These are phyloP conservation scores for Bujurquina vittata DNA, from an alignment of 2,113 vertebrate genomes.

Conservation along the genomic window DNA sequence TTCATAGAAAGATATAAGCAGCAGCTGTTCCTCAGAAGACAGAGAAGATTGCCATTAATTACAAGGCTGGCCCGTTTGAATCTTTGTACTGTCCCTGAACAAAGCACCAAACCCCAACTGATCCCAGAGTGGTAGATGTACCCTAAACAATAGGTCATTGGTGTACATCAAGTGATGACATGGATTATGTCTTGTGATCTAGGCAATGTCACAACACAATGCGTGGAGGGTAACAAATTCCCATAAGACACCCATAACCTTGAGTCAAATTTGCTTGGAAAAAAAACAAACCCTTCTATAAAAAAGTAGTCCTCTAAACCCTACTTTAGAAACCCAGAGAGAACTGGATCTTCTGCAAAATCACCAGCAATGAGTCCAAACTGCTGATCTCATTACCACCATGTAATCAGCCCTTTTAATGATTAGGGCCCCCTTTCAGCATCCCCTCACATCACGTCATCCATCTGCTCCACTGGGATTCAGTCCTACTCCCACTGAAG, in stretches of 20 bases:
- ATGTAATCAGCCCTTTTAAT: slow-evolving; percentile 73
- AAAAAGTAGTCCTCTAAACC: slow-evolving; percentile 43
- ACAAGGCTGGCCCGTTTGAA: not conserved
- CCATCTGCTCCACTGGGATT: slow-evolving; percentile 68
- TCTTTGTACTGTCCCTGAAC: not conserved
- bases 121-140: not conserved
- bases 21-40: not conserved
- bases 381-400: slow-evolving; percentile 73
- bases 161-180: not conserved
- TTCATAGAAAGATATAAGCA: not conserved
- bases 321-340: slow-evolving; percentile 12
- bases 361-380: slow-evolving; percentile 61
- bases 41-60: not conserved
- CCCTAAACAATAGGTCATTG: not conserved
- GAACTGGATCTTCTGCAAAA: slow-evolving; percentile 37
- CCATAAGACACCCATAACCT: slow-evolving; percentile 18
- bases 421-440: slow-evolving; percentile 45
- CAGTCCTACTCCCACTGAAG: slow-evolving; percentile 59
- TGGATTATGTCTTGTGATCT: not conserved
- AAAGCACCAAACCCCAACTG: not conserved
- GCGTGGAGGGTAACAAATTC: slow-evolving; percentile 6
- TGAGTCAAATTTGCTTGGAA: slow-evolving; percentile 13
- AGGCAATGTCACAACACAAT: slow-evolving; percentile 24
- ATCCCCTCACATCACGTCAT: slow-evolving; percentile 59
- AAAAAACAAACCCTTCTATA: slow-evolving; percentile 14